These are phyloP conservation scores for Pelodytes ibericus DNA, from an alignment of 2,797 vertebrate genomes.

Conservation along the genomic window DNA sequence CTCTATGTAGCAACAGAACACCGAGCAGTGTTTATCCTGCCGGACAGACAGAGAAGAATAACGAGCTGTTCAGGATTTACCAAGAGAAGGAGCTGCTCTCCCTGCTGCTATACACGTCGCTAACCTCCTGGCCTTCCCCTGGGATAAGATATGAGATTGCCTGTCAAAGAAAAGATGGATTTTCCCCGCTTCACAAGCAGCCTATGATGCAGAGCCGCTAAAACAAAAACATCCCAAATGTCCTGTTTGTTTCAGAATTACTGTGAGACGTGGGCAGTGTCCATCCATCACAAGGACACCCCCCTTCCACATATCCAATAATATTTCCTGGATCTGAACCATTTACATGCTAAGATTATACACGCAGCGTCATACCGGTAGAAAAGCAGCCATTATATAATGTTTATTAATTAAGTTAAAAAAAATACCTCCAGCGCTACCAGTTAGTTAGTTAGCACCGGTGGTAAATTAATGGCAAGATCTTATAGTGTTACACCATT, in stretches of 20 bases:
- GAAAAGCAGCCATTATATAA: no score
- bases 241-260: slow-evolving; percentile 35
- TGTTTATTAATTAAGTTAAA: no score
- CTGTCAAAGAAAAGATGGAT: slow-evolving; percentile 16
- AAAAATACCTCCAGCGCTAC: no score
- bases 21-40: no score
- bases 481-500: no score
- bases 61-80: no score
- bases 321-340: slow-evolving; percentile 22
- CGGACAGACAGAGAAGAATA: no score
- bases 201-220: slow-evolving; percentile 16
- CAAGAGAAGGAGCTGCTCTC: neutral
- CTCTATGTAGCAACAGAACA: no score
- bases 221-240: slow-evolving; percentile 31
- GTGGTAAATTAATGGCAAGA: no score
- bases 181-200: slow-evolving; percentile 23
- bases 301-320: slow-evolving; percentile 4
- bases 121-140: slow-evolving; percentile 3
- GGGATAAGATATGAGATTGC: slow-evolving; percentile 27
- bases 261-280: slow-evolving; percentile 6
- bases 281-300: neutral
- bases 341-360: neutral
- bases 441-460: no score
- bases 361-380: no score
- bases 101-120: slow-evolving; percentile 30